phyloP scores from a whole-genome alignment of 2,113 vertebrate species.

The Thinocorus orbignyianus region DNA sequence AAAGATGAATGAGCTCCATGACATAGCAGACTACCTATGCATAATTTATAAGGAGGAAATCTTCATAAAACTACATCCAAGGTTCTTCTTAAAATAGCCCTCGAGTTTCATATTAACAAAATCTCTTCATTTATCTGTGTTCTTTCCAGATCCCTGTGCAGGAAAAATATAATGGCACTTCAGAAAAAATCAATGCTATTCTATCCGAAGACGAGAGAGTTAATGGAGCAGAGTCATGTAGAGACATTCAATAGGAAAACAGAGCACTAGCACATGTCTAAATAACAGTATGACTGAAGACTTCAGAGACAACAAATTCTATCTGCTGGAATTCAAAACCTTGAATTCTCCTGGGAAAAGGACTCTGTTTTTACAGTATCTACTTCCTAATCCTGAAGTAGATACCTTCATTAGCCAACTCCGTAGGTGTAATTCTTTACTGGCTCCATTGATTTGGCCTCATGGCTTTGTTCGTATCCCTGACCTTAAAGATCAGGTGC shows the following conservation, averaged over 20 bases:
- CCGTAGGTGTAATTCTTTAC: background rate
- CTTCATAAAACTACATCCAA: constrained; percentile 30
- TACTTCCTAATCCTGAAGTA: background rate
- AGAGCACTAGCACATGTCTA: background rate
- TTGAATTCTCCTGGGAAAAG: background rate
- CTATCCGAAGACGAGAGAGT: background rate
- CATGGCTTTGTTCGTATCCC: background rate
- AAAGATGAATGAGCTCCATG: constrained; percentile 49
- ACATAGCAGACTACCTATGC: constrained; percentile 8
- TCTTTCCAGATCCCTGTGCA: constrained; percentile 17
- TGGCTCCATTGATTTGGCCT: background rate
- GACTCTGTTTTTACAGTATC: background rate
- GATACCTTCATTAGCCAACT: background rate
- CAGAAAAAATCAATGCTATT: constrained; percentile 44
- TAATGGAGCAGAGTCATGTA: background rate
- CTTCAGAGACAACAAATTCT: background rate
- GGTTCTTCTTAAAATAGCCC: constrained; percentile 46
- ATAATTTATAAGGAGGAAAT: constrained; percentile 54
- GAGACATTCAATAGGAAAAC: background rate
- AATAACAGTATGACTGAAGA: background rate
- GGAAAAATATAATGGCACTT: constrained; percentile 18
- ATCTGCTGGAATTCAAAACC: background rate
- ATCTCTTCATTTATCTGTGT: constrained; percentile 33
- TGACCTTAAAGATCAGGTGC: background rate
- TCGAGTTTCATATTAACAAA: background rate